These are phyloP conservation scores for Zophobas atratus DNA, from an alignment of 1,140 invertebrate species.

Conservation along the genomic window DNA sequence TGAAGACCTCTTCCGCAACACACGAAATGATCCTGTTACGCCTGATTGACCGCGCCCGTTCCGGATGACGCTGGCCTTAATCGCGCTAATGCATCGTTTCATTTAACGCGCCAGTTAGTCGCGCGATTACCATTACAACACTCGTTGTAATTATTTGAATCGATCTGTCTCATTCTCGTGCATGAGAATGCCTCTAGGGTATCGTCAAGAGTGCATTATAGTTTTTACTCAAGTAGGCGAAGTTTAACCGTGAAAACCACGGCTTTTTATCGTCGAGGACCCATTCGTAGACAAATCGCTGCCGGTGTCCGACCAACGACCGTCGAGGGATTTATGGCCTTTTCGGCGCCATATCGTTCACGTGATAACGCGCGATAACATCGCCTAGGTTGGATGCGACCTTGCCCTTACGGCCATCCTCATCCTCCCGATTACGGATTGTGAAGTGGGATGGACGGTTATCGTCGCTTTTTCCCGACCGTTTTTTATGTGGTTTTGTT, in stretches of 20 bases:
- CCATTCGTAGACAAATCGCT: conserved; percentile 27
- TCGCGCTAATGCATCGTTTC: conserved; percentile 39
- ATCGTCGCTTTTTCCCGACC: conserved; percentile 23
- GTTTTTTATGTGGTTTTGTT: conserved; percentile 24
- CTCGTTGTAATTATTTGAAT: conserved; percentile 32
- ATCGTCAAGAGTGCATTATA: too few relatives aligned
- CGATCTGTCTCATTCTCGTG: not conserved
- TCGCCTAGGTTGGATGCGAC: conserved; percentile 9
- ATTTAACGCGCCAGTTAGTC: conserved; percentile 31
- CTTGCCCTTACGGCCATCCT: conserved; percentile 14
- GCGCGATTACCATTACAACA: conserved; percentile 20
- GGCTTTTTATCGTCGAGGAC: conserved; percentile 14
- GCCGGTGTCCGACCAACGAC: conserved; percentile 36
- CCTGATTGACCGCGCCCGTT: conserved; percentile 37
- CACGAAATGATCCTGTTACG: conserved; percentile 25
- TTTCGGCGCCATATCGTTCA: conserved; percentile 25
- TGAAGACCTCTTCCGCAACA: conserved; percentile 32
- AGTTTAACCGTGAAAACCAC: not conserved
- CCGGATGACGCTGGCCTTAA: conserved; percentile 40
- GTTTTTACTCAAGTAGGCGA: too few relatives aligned
- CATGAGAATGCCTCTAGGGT: too few relatives aligned
- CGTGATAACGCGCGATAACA: conserved; percentile 42
- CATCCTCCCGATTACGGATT: conserved; percentile 12
- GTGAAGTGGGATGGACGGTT: conserved; percentile 15
- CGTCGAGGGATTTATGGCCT: conserved; percentile 34